Evolutionary conservation across 1,140 invertebrate genomes (phyloP).

Genomic region (Papilio polyxenes): DNA sequence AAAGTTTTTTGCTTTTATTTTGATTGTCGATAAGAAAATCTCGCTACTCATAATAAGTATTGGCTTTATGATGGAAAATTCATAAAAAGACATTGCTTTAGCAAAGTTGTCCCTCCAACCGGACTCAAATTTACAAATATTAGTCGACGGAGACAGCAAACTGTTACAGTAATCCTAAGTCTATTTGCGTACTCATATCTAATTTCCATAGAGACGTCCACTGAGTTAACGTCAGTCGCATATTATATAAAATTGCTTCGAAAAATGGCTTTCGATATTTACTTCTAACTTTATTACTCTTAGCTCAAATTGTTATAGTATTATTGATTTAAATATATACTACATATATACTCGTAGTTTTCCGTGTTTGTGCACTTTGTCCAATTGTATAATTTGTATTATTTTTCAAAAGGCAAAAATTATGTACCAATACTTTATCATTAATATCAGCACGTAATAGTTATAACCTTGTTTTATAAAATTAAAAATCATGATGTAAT

Average conservation of each 20-base stretch:
- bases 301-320: neutral
- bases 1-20: conserved; percentile 12
- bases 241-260: conserved; percentile 4
- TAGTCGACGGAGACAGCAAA: conserved; percentile 6
- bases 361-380: too few species aligned
- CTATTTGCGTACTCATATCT: conserved; percentile 22
- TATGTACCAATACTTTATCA: too few species aligned
- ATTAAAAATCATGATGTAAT: too few species aligned
- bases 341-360: too few species aligned
- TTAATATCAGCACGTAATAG: too few species aligned
- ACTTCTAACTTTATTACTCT: neutral
- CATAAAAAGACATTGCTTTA: neutral
- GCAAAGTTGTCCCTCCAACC: neutral
- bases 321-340: neutral
- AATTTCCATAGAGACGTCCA: conserved; percentile 35
- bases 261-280: conserved; percentile 5
- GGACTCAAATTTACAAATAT: neutral
- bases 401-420: too few species aligned
- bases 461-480: too few species aligned
- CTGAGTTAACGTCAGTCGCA: conserved; percentile 17
- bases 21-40: neutral
- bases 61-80: neutral
- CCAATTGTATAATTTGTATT: too few species aligned
- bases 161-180: conserved; percentile 20
- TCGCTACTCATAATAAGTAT: neutral